Base-by-base conservation (phyloP, 2,797 vertebrate species). In the Diplodus puntazzo region DNA sequence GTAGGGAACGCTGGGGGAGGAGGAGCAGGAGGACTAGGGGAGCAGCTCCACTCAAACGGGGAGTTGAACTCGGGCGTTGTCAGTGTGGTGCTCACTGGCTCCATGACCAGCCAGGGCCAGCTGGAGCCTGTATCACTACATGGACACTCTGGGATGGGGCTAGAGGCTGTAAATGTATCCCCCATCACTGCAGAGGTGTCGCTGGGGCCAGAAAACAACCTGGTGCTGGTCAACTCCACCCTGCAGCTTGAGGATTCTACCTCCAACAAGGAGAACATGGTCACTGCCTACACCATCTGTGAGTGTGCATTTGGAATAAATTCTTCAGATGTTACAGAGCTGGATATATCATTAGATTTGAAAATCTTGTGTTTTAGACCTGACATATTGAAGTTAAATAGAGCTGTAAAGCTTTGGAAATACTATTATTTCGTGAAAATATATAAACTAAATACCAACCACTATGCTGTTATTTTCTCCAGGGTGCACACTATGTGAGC, bases 401-500 rank as follows among this genome's bases (percentile, higher is more conserved):
- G 11, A 57, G 49, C 21, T 25, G 9, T 12, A 30, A 42, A 63
- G 17, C 27, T 21, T 46, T 54, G 17, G 4, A 64, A 49, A 42
- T 30, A 23, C 16, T 6, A 23, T 52, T 17, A 9, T 57, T 70
- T 9, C 20, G 11, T 4, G 11, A 27, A 43, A 77, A 55, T 50
- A 11, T 10, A 18, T 21, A 25, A 65, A 45, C 45, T 17, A 5
- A 46, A 46, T 64, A 18, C 2, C 45, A 61, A 42, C 52, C 0
- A 57, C 23, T 57, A 18, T 71, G 5, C 16, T 68, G 20, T 78
- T 50, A 2, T 65, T 92, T 89, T 95, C 45, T 11, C 11, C 72
- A 99, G 98, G 98, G 98, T 99, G 98, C 85, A 98, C 98, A 0
- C 95, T 99, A 34, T 99, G 98, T 89, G 98, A 99, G 90, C 96